Base-by-base conservation (phyloP, 2,888 invertebrate species). In the Epistrophe grossulariae region DNA sequence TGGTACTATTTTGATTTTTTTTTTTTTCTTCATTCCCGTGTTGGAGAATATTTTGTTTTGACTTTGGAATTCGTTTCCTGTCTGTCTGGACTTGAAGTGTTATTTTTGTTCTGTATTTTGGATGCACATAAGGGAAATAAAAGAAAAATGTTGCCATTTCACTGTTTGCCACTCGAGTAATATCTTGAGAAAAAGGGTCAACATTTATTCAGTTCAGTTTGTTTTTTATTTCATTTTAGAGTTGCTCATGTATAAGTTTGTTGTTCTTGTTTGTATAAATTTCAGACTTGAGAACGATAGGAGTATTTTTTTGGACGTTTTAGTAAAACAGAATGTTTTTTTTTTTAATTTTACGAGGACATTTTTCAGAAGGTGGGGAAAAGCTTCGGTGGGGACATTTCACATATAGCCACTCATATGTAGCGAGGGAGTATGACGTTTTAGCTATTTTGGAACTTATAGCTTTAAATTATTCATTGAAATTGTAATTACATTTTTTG, bases 151-250 rank as follows among this genome's bases (percentile, higher is more conserved):
- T 55, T 52, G 17, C 48, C 57, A 72, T 64, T 72, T 38, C 11
- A 17, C 55, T 31, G n/a, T 57, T 31, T 35, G 71, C 62, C 73
- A 31, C 64, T 73, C 40, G 79, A 52, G 50, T 66, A 68, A 68
- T 55, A 52, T 73, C 72, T 73, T 68, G 59, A 31, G 73, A 48
- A 70, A n/a, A 55, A 68, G 68, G 79, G 83, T 83, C 78, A 79
- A 71, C 70, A 64, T 79, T 79, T 84, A 74, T 71, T 74, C 57
- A 71, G 79, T 43, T 9, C 5, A 4, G 7, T 31, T 31, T 8
- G 7, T 52, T 10, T 48, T n/a, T 64, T 72, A 19, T 59, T 72
- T n/a, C n/a, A n/a, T 77, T 72, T 74, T 1, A 40, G 66, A 68
- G 60, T 70, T 68, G 13, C 35, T 48, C 55, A 3, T 15, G 4